Evolutionary conservation across 2,888 invertebrate genomes (phyloP), one percentile per base, ranked within the genome.

Genomic region (Apotomis capreana): DNA sequence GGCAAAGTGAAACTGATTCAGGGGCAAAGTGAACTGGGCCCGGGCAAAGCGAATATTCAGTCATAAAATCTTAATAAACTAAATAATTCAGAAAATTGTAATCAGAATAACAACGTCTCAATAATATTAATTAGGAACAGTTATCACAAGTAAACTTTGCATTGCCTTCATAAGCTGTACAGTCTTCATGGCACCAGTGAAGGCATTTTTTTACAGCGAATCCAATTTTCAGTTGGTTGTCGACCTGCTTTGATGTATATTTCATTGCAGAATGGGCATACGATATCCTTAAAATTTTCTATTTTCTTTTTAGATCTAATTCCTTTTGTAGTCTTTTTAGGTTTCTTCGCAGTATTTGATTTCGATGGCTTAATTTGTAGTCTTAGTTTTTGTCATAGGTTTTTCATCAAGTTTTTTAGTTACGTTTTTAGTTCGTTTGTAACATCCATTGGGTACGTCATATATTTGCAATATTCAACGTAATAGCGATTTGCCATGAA

Each of bases 211-310:
- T 75, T 74, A 77, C 79, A 78, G 73, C 64, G 75, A 74, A 76
- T 76, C 76, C 76, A 77, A 74, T 77, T 75, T 75, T 78, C 77
- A 76, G 75, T 77, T 65, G 77, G 76, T 72, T 75, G 70, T 73
- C 52, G 74, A 55, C 75, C 70, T 68, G 77, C 72, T 74, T 75
- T 74, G 9, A 76, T 76, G 62, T 77, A 76, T 54, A 75, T 74
- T 75, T 76, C 73, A 59, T 72, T 75, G 69, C 59, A 76, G 74
- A 78, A 78, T 77, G 77, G 75, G 52, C 76, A 78, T 73, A 70
- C 75, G 72, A 75, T 75, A 77, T 77, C 73, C 71, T 76, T 73
- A 76, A 77, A 77, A 77, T 77, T 68, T 65, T 77, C 75, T 3
- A 75, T 75, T 76, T 78, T 74, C 68, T 76, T 76, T 76, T 73